Evolutionary conservation across 2,797 vertebrate genomes (phyloP).

Genomic region (Capromys pilorides): DNA sequence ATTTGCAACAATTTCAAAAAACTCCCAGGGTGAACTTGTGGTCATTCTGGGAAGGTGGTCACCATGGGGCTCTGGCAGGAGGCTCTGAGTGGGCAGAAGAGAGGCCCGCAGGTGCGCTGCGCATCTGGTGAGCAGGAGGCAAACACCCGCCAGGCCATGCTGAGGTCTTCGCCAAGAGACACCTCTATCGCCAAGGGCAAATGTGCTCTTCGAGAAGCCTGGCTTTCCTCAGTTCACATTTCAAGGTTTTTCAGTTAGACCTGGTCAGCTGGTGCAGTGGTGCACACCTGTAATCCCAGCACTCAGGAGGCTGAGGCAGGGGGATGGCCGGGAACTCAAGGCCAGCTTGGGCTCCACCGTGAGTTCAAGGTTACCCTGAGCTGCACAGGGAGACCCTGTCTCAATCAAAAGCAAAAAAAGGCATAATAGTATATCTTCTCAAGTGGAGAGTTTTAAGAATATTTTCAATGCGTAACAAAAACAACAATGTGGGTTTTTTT

Average conservation of each 20-base stretch:
- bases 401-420: background rate
- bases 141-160: too few relatives aligned
- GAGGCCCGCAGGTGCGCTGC: too few relatives aligned
- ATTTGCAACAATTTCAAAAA: background rate
- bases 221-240: background rate
- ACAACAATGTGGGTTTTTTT: too few relatives aligned
- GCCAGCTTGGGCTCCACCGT: background rate
- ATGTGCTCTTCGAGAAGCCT: background rate
- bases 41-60: background rate
- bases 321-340: background rate
- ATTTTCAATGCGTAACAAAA: background rate
- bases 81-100: background rate
- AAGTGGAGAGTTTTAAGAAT: background rate
- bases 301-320: background rate
- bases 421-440: background rate
- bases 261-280: background rate
- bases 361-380: background rate
- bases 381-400: background rate
- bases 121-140: too few relatives aligned
- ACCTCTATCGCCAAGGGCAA: background rate
- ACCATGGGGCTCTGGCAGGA: background rate
- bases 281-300: background rate
- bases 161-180: too few relatives aligned
- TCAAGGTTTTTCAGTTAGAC: background rate
- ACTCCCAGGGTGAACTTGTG: background rate